Base-by-base conservation (phyloP, 2,113 vertebrate genomes). In the Saccopteryx leptura region DNA sequence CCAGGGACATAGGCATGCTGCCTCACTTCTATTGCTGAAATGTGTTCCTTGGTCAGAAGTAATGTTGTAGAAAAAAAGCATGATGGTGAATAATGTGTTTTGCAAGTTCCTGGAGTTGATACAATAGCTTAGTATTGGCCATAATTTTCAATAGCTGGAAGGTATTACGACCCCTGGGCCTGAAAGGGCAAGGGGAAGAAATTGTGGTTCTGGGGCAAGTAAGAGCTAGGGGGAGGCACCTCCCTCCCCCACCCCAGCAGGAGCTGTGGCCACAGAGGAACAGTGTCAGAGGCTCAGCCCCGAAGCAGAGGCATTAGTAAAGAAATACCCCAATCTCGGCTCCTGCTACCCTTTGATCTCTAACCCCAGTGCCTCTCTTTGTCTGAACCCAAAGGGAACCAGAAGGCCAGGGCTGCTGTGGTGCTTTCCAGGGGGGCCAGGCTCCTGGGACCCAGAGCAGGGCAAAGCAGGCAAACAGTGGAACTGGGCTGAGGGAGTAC, bases 291-390 rank as follows among this genome's bases (percentile, higher is more conserved):
- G 52, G 54, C n/a, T 5, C 9, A 15, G 56, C 28, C 0, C 13
- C 5, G 24, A 84, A 46, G 66, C 23, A 48, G 48, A 88, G 39
- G 56, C 81, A 60, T 76, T 46, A 18, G n/a, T 48, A 74, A 80
- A 82, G 74, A 63, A 78, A 81, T 24, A 14, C 14, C 23, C 69
- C 58, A n/a, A 1, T 33, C 52, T 56, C 26, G 26, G 39, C 79
- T 71, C 39, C 46, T 54, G 63, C 58, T 75, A 31, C 63, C 13
- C 76, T 90, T 94, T 46, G n/a, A 28, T 60, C 89, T 95, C 65
- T 23, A 26, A 13, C 23, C 18, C 23, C 18, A 14, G 18, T 12
- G 33, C 12, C 56, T 92, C 54, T 24, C 15, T 83, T 78, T 76
- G 88, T 88, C 52, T 28, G 39, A 76, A 24, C 28, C 39, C 69